Evolutionary conservation across 2,113 vertebrate genomes (phyloP).

Genomic region (Anarhynchus alexandrinus): DNA sequence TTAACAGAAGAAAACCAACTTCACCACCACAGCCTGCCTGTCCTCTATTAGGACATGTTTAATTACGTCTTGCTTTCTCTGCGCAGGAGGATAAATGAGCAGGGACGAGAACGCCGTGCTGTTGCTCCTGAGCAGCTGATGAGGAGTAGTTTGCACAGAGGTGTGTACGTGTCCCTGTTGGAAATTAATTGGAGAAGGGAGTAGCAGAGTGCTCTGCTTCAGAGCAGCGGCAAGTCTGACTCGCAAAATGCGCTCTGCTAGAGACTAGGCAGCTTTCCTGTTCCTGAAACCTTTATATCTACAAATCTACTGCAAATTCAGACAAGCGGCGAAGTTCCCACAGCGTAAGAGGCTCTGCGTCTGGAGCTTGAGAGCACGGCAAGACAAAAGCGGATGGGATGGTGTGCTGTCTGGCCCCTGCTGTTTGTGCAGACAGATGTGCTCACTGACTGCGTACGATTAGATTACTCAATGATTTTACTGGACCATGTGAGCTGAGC

Average conservation of each 20-base stretch:
- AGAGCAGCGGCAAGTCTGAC: neutral
- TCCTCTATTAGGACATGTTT: neutral
- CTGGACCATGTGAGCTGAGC: slow-evolving; percentile 16
- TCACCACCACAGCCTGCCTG: neutral
- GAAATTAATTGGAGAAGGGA: slow-evolving; percentile 9
- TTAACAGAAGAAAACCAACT: neutral
- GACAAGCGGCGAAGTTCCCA: neutral
- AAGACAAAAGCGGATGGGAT: neutral
- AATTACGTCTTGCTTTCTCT: slow-evolving; percentile 30
- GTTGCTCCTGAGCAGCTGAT: neutral
- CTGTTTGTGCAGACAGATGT: neutral
- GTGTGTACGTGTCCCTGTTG: neutral
- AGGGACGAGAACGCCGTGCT: neutral
- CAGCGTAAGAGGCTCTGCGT: neutral
- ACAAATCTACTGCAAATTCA: neutral
- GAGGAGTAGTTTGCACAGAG: neutral
- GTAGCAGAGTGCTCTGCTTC: neutral
- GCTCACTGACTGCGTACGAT: neutral
- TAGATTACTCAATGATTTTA: neutral
- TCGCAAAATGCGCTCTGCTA: neutral
- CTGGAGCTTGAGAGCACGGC: neutral
- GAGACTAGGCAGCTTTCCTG: neutral
- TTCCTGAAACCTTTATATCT: neutral
- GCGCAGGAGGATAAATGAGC: neutral
- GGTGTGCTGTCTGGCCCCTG: neutral